phyloP scores from a whole-genome alignment of 1,140 invertebrate species.

The Caenorhabditis tropicalis region DNA sequence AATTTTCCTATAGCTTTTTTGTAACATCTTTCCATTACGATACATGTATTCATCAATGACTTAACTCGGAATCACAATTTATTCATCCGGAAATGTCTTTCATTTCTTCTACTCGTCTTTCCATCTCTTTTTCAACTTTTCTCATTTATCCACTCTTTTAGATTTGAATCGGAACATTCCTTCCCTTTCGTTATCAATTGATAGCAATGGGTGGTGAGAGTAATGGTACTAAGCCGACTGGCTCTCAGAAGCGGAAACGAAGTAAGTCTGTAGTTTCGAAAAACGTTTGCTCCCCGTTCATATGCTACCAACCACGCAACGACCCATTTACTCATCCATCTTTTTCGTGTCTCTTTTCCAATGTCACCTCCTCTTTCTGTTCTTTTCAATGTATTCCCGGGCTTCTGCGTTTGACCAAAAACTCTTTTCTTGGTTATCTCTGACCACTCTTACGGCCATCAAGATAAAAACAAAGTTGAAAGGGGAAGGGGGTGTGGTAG shows the following conservation, averaged over 20 bases:
- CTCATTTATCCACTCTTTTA: background rate
- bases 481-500: background rate
- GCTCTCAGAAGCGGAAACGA: conserved; percentile 30
- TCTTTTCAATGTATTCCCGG: background rate
- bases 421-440: background rate
- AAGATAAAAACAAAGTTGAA: conserved; percentile 36
- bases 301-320: background rate
- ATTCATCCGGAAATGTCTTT: background rate
- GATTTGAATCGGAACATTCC: background rate
- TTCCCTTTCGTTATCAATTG: background rate
- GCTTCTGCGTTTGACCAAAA: background rate
- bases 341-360: background rate
- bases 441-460: background rate
- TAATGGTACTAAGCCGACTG: conserved; percentile 31
- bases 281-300: background rate
- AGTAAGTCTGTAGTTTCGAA: conserved; percentile 1
- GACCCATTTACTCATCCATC: conserved; percentile 30
- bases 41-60: background rate
- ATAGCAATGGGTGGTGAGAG: conserved; percentile 27
- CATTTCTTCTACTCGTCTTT: background rate
- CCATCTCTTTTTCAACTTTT: background rate
- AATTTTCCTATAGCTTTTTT: background rate
- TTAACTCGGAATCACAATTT: background rate
- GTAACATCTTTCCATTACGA: background rate
- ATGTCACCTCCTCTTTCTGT: background rate